Evolutionary conservation across 2,113 vertebrate genomes (phyloP), one percentile per base, ranked within the genome.

Genomic region (Maccullochella peelii): DNA sequence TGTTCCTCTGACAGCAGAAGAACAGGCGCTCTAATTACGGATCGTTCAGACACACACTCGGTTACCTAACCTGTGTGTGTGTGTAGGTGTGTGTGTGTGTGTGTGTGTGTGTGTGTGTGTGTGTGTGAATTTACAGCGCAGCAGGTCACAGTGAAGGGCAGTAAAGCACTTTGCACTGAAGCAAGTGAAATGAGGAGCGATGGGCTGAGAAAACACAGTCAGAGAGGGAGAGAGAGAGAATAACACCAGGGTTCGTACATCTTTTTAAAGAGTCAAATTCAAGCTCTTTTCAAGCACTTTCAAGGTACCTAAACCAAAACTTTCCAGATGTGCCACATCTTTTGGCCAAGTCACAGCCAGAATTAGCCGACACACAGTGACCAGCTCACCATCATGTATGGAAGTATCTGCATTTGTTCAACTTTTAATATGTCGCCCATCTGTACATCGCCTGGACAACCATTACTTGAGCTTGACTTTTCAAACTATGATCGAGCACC

Each of bases 71-170:
- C 14, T 54, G 33, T 6, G 44, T n/a, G 52, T 55, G 50, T 55
- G 50, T 44, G 55, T 57, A n/a, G 42, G 52, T 73, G 38, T 57
- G 33, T 42, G 36, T 49, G 63, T 40, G 63, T 25, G 73, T 76
- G 44, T 65, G 52, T 66, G 68, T 33, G 61, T 44, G 77, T 44
- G 73, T 75, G 68, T 33, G 68, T 58, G 67, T 18, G 59, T 40
- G 57, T 25, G 20, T 15, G 27, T 54, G 55, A 18, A 36, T 52
- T 59, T 62, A 38, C 40, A 27, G 33, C n/a, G 6, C 68, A 52
- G 57, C n/a, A n/a, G 82, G 82, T 82, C 78, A 55, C 27, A 67
- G 27, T 66, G 67, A 78, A 84, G 72, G 67, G 23, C 79, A 62
- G 54, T 9, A 11, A 71, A 55, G 44, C 69, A 79, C 78, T 78